Base-by-base conservation (phyloP, 2,888 invertebrate species). In the Tenthredo mesomela region DNA sequence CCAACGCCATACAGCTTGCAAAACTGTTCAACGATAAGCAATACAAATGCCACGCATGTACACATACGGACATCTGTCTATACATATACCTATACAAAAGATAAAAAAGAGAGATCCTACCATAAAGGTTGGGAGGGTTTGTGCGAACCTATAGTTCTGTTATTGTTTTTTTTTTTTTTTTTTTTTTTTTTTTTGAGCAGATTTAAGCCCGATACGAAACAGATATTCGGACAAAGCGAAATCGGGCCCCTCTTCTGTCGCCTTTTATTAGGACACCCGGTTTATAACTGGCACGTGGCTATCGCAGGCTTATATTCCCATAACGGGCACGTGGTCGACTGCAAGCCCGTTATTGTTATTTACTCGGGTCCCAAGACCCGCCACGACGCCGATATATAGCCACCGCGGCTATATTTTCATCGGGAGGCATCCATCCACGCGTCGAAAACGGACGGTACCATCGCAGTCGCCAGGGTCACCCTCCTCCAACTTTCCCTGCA, bases 271-370 rank as follows among this genome's bases (percentile, higher is more conserved):
- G 43, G 43, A 65, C 82, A 82, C 82, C 82, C 82, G 82, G 65
- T 65, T 65, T 82, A 65, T 65, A 33, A 40, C 65, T n/a, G 82
- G 82, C 82, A 82, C 82, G 82, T 82, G 82, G 82, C 82, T 21
- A 40, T 65, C 82, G 82, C 40, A 33, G 82, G 65, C 33, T 78
- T 78, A 78, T 82, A 82, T 82, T 82, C 82, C 82, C 82, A 82
- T 65, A 65, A 65, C 82, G 61, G 82, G 65, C 82, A 82, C 82
- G 82, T 65, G 82, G 82, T 82, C 61, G 61, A 7, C 78, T 78
- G n/a, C 54, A 33, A 78, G 58, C 54, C 78, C n/a, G 54, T 47
- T 78, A 75, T 78, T 78, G 78, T 78, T 78, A 78, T 78, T 78
- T 78, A 78, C 54, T 54, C 78, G 50, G 78, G 78, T 21, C 61